Evolutionary conservation across 2,113 vertebrate genomes (phyloP).

Genomic region (Hirundichthys speculiger): DNA sequence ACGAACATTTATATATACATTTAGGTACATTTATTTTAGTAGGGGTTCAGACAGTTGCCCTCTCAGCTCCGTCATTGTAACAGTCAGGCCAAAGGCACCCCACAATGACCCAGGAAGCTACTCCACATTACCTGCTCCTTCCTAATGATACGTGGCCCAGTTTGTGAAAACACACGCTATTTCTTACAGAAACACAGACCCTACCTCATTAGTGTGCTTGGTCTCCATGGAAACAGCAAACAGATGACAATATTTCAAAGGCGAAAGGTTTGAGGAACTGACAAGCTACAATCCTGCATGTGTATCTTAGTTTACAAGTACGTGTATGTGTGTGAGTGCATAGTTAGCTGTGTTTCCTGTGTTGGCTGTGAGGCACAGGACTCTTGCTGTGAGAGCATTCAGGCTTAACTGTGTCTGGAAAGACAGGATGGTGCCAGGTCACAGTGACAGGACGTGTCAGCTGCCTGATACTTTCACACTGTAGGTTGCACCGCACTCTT

Average conservation of each 20-base stretch:
- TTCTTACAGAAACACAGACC: not conserved
- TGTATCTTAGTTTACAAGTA: slow-evolving; percentile 23
- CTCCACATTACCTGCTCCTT: slow-evolving; percentile 50
- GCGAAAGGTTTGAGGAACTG: slow-evolving; percentile 63
- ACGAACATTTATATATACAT: not conserved
- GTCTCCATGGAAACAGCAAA: slow-evolving; percentile 82
- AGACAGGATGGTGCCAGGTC: slow-evolving; percentile 56
- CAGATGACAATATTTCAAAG: slow-evolving; percentile 65
- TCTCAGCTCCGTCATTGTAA: not conserved
- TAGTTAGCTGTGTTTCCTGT: slow-evolving; percentile 29
- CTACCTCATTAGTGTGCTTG: slow-evolving; percentile 66
- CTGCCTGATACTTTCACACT: slow-evolving; percentile 40
- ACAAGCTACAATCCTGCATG: slow-evolving; percentile 40
- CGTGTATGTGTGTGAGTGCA: not conserved
- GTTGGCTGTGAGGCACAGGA: slow-evolving; percentile 55
- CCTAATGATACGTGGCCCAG: slow-evolving; percentile 33
- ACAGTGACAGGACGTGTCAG: slow-evolving; percentile 59
- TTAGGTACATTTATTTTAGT: not conserved
- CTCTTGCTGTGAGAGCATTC: slow-evolving; percentile 51
- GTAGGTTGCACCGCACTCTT: slow-evolving; percentile 30
- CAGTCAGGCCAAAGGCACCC: slow-evolving; percentile 4
- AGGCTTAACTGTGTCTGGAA: slow-evolving; percentile 54
- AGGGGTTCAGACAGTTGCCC: not conserved
- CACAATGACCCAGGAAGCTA: slow-evolving; percentile 25
- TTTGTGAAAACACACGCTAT: slow-evolving; percentile 9